These are phyloP conservation scores for Ovibos moschatus DNA, from an alignment of 2,113 vertebrate genomes.

Conservation along the genomic window DNA sequence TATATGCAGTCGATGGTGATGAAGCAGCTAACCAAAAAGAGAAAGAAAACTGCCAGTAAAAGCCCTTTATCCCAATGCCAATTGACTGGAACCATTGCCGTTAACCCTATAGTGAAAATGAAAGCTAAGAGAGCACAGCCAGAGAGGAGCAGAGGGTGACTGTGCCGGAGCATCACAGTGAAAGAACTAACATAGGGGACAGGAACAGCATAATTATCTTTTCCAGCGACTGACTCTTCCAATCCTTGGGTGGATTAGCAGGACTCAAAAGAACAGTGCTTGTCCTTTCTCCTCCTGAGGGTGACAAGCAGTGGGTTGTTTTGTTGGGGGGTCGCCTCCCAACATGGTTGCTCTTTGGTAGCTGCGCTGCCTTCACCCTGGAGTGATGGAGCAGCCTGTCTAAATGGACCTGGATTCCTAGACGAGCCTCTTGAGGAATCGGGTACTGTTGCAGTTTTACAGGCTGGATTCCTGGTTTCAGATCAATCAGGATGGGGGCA, in stretches of 20 bases:
- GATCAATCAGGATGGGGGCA: not conserved
- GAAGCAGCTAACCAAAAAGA: not conserved
- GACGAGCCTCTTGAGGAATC: not conserved
- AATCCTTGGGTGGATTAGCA: not conserved
- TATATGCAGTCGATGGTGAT: not conserved
- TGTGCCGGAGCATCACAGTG: not conserved
- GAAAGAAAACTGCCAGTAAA: not conserved
- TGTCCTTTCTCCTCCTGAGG: not conserved
- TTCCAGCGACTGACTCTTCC: not conserved
- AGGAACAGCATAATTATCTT: not conserved
- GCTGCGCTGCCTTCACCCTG: not conserved
- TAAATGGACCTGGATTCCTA: not conserved
- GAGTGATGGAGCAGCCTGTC: not conserved
- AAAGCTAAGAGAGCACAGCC: not conserved
- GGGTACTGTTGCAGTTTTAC: not conserved
- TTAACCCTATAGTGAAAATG: not conserved
- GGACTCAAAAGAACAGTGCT: not conserved
- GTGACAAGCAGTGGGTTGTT: not conserved
- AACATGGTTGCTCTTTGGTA: not conserved
- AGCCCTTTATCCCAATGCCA: not conserved
- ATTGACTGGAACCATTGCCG: rapidly evolving
- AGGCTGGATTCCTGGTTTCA: not conserved
- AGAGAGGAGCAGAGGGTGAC: not conserved
- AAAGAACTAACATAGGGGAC: not conserved
- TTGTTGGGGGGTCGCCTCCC: not conserved